Conservation (phyloP, 1,140 invertebrate genomes). For the Heliconius hewitsoni region DNA sequence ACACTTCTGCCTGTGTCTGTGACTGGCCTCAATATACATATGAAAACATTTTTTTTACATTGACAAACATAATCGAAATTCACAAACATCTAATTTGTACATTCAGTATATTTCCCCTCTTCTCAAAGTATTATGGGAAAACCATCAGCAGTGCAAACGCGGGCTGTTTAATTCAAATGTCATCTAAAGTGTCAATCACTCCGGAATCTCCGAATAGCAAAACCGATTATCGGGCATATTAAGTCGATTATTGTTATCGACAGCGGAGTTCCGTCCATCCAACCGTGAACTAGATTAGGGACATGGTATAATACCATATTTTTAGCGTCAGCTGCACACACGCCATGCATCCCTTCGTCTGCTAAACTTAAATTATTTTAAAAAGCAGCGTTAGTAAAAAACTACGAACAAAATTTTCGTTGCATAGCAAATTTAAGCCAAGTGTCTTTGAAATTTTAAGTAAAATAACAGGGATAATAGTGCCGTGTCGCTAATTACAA, state of each 20-base stretch:
- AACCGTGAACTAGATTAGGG: slow-evolving; percentile 78
- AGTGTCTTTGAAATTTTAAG: slow-evolving; percentile 29
- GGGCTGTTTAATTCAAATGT: slow-evolving; percentile 65
- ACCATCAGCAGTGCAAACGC: slow-evolving; percentile 49
- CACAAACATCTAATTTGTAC: not conserved
- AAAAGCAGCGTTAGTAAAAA: slow-evolving; percentile 36
- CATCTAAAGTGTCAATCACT: slow-evolving; percentile 79
- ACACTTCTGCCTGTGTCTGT: too few relatives aligned
- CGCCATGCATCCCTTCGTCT: slow-evolving; percentile 58
- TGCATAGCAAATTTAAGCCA: slow-evolving; percentile 27
- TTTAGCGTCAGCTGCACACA: slow-evolving; percentile 78
- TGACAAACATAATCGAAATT: not conserved
- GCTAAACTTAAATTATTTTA: slow-evolving; percentile 61
- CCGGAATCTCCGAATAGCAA: slow-evolving; percentile 74
- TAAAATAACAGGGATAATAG: slow-evolving; percentile 43
- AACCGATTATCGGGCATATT: slow-evolving; percentile 80
- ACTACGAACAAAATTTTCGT: slow-evolving; percentile 25
- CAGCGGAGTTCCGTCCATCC: slow-evolving; percentile 61
- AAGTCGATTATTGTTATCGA: slow-evolving; percentile 80
- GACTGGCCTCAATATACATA: not conserved
- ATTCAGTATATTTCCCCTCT: slow-evolving; percentile 36
- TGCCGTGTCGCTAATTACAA: slow-evolving; percentile 62
- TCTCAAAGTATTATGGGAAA: slow-evolving; percentile 50
- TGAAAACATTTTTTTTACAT: not conserved
- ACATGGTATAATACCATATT: slow-evolving; percentile 79